Evolutionary conservation across 2,888 invertebrate species (phyloP).

Genomic region (Eupithecia pulchellata): DNA sequence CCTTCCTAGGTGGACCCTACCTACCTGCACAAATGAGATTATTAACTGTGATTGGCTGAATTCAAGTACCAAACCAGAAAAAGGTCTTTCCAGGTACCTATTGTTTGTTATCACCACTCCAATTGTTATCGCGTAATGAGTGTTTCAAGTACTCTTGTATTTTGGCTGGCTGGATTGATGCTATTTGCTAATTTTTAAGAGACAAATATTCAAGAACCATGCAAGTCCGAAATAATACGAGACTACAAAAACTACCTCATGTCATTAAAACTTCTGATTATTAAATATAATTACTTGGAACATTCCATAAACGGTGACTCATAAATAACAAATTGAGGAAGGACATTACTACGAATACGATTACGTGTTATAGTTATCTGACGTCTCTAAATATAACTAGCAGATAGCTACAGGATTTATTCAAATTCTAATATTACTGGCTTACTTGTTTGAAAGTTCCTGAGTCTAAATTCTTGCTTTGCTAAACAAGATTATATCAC

Average conservation of each 20-base stretch:
- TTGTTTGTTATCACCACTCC: too few relatives aligned
- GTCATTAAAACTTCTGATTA: neutral
- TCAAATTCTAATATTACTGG: neutral
- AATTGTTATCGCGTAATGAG: too few relatives aligned
- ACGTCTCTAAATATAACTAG: neutral
- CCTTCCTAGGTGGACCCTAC: too few relatives aligned
- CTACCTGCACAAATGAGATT: too few relatives aligned
- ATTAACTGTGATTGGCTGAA: too few relatives aligned
- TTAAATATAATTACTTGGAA: neutral
- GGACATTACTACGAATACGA: neutral
- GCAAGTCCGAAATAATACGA: neutral
- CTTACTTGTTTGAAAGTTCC: neutral
- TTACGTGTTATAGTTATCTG: constrained; percentile 10
- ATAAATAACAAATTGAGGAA: constrained; percentile 2
- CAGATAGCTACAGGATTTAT: neutral
- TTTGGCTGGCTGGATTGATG: too few relatives aligned
- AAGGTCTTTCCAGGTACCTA: too few relatives aligned
- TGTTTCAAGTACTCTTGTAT: too few relatives aligned
- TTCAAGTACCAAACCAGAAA: too few relatives aligned
- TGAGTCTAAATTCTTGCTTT: neutral
- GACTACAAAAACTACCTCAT: neutral
- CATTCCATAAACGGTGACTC: neutral
- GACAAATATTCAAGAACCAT: neutral
- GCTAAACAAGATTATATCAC: too few relatives aligned
- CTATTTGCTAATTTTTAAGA: too few relatives aligned